Evolutionary conservation across 2,797 vertebrate genomes (phyloP), one percentile per base, ranked within the genome.

Genomic region (Echiichthys vipera): DNA sequence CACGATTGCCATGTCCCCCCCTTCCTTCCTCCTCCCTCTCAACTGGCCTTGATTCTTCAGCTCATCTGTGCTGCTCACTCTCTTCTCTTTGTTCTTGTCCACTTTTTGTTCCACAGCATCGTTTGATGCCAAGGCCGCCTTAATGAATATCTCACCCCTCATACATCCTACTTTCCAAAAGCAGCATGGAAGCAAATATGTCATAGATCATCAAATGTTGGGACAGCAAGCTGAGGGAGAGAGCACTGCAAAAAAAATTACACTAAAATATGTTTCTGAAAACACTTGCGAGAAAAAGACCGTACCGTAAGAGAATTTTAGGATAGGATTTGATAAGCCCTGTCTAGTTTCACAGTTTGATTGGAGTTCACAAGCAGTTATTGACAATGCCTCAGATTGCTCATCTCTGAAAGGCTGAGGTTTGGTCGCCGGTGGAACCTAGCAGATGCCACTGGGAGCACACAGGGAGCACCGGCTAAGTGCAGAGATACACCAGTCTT

Each of bases 71-170:
- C 30, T 7, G 57, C 42, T 53, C 15, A 25, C 29, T 45, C 34
- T 47, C 34, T 22, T 34, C 22, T 40, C 34, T 67, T 67, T 51
- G 29, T 58, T 39, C 51, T 54, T 0, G 13, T 58, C 54, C 55
- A 42, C 61, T 69, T 68, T 72, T 68, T 71, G 43, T 49, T 83
- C 65, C 47, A 74, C 54, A 22, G 34, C 45, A 47, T 71, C 32
- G 40, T 71, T 51, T 63, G 69, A 78, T 73, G 73, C 86, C 74
- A 77, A 66, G 80, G 74, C 67, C 81, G 67, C 74, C 67, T 57
- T 69, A 56, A 67, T 70, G 49, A 71, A 59, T 53, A 49, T n/a
- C 58, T 70, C 61, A 77, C 54, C 43, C 24, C 36, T 65, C 20
- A 10, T 37, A 40, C 50, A 40, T 68, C 70, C 57, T 64, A 22